Evolutionary conservation across 2,797 vertebrate genomes (phyloP).

Genomic region (Phrynocephalus guinanensis): DNA sequence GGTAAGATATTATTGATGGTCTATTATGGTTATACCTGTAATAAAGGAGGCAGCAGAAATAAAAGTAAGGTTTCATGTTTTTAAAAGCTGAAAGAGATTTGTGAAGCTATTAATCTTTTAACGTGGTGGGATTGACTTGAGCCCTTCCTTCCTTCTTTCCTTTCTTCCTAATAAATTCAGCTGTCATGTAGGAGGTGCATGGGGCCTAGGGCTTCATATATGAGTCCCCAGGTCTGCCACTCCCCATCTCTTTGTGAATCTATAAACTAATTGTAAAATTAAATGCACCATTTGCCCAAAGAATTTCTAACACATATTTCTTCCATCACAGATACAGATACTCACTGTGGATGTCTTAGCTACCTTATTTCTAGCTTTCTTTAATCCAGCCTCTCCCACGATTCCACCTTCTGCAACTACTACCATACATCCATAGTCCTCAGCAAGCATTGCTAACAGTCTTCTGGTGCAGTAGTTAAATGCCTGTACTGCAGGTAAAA

Average conservation of each 20-base stretch:
- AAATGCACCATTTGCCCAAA: conserved; percentile 32
- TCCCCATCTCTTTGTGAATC: conserved; percentile 34
- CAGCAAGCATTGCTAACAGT: neutral
- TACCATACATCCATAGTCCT: neutral
- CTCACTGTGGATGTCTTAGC: neutral
- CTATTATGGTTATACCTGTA: neutral
- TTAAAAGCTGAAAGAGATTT: conserved; percentile 50
- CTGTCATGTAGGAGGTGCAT: conserved; percentile 48
- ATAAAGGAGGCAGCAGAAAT: conserved; percentile 48
- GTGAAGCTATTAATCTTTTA: conserved; percentile 62
- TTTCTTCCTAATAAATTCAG: conserved; percentile 59
- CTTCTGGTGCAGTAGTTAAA: too few relatives aligned
- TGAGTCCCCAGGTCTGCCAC: conserved; percentile 7
- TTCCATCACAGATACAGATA: neutral
- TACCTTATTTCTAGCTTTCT: conserved; percentile 23
- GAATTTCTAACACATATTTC: conserved; percentile 36
- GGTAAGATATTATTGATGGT: conserved; percentile 40
- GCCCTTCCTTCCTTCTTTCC: conserved; percentile 8
- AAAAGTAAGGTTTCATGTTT: conserved; percentile 58
- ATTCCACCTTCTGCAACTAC: neutral
- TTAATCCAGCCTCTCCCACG: neutral
- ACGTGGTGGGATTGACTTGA: conserved; percentile 25
- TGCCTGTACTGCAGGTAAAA: too few relatives aligned
- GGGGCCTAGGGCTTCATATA: conserved; percentile 25
- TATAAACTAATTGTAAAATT: conserved; percentile 25